phyloP scores from a whole-genome alignment of 2,888 invertebrate genomes.

The Drosophila cracens region DNA sequence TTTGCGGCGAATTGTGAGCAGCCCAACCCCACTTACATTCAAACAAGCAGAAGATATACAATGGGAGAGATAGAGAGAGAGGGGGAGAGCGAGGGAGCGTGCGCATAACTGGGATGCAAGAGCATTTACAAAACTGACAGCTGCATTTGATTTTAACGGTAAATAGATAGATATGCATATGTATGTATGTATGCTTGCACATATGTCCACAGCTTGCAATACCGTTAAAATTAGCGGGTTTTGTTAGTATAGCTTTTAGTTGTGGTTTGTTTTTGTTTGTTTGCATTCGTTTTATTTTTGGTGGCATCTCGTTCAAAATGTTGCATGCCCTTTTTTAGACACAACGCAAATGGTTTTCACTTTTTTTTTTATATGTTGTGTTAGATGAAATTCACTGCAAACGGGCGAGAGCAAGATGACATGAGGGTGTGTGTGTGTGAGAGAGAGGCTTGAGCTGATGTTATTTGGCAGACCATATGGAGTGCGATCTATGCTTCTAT shows the following conservation, averaged over 20 bases:
- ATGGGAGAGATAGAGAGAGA: neutral
- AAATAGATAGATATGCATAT: slow-evolving; percentile 25
- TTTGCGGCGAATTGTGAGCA: slow-evolving; percentile 63
- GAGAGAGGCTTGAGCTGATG: neutral
- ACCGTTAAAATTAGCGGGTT: slow-evolving; percentile 49
- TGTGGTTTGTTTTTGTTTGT: slow-evolving; percentile 17
- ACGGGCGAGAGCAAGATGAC: slow-evolving; percentile 10
- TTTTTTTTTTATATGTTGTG: slow-evolving; percentile 41
- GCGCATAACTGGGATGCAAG: slow-evolving; percentile 23
- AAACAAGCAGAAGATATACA: slow-evolving; percentile 3
- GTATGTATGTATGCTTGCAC: slow-evolving; percentile 10
- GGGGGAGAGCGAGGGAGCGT: slow-evolving; percentile 7
- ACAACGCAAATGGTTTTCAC: slow-evolving; percentile 54
- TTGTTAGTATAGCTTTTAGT: slow-evolving; percentile 32
- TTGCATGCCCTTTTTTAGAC: slow-evolving; percentile 61
- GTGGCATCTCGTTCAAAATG: slow-evolving; percentile 36
- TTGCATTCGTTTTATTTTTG: slow-evolving; percentile 33
- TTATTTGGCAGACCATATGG: slow-evolving; percentile 22
- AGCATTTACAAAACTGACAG: slow-evolving; percentile 46
- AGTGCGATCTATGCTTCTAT: slow-evolving; percentile 25
- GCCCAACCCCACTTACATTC: slow-evolving; percentile 15
- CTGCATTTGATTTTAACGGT: slow-evolving; percentile 58
- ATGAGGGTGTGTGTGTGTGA: neutral
- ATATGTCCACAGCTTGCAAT: slow-evolving; percentile 22
- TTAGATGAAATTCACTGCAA: slow-evolving; percentile 23